phyloP scores from a whole-genome alignment of 2,888 invertebrate species.

The Chrysina gloriosa region DNA sequence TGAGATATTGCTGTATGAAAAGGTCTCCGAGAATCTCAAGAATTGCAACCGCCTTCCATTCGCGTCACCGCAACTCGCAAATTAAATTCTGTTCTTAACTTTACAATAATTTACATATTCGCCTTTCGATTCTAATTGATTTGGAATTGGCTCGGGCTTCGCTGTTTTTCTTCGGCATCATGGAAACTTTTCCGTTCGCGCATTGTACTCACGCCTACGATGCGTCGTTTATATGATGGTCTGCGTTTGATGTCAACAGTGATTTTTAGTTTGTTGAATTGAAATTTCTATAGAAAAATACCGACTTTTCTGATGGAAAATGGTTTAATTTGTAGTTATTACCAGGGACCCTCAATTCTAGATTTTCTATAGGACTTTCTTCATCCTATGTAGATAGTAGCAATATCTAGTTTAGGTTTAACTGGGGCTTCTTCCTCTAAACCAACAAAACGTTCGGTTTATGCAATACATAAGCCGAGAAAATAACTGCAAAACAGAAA shows the following conservation, averaged over 20 bases:
- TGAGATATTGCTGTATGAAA: conserved; percentile 63
- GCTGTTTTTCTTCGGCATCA: conserved; percentile 16
- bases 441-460: too few species aligned
- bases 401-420: too few species aligned
- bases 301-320: not conserved
- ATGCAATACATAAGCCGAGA: too few species aligned
- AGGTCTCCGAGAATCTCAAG: conserved; percentile 54
- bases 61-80: conserved; percentile 38
- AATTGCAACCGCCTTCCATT: conserved; percentile 45
- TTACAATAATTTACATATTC: conserved; percentile 45
- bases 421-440: too few species aligned
- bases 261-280: conserved; percentile 10
- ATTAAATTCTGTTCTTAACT: conserved; percentile 47
- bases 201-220: conserved; percentile 6
- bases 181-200: conserved; percentile 28
- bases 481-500: too few species aligned
- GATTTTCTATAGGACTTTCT: too few species aligned
- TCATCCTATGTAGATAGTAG: too few species aligned
- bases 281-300: conserved; percentile 6
- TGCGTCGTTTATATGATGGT: not conserved
- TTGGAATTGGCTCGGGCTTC: conserved; percentile 31
- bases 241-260: conserved; percentile 18
- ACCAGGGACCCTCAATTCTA: too few species aligned
- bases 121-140: conserved; percentile 38
- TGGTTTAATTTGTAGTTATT: not conserved